Base-by-base conservation (phyloP, 2,888 invertebrate genomes). In the Axea sp. region DNA sequence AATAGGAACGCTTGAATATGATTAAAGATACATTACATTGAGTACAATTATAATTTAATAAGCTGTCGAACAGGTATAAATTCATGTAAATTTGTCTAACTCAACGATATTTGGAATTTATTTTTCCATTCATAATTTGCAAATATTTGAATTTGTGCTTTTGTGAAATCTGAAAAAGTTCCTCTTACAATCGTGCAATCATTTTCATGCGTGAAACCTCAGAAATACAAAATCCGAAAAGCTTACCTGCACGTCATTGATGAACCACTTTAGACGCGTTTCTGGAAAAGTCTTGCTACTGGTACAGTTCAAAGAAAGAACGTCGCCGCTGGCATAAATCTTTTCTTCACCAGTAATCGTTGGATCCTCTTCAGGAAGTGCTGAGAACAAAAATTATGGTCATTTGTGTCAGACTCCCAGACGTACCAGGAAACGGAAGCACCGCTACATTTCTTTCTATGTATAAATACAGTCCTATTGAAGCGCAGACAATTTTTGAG, bases 251-350 rank as follows among this genome's bases (percentile, higher is more conserved):
- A 83, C 79, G 33, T 88, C 89, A 81, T 90, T 90, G 85, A 90
- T 88, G 84, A 86, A 89, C 90, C 90, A 90, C 59, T 87, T 86
- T 53, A 90, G 84, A 30, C 83, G 81, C 6, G 90, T 89, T 1
- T 89, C 85, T 15, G 90, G 90, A 80, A 87, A 87, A 33, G 90
- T 90, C 77, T 86, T 88, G 51, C 87, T 88, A 31, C 89, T 89
- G 11, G 89, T 89, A 82, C 90, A 90, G 83, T 90, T 90, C 73
- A 90, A 81, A 73, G 88, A 87, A 39, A 90, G 85, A 65, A 89
- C 84, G 76, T 90, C 90, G 33, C 90, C 90, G 51, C 86, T 88
- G 78, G 89, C 88, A 81, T 90, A 89, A 74, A 88, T 86, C 71
- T 87, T 84, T 78, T 88, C 88, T 78, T 88, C 88, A 1, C 89